phyloP scores from a whole-genome alignment of 2,113 vertebrate genomes.

The Sturnus vulgaris region DNA sequence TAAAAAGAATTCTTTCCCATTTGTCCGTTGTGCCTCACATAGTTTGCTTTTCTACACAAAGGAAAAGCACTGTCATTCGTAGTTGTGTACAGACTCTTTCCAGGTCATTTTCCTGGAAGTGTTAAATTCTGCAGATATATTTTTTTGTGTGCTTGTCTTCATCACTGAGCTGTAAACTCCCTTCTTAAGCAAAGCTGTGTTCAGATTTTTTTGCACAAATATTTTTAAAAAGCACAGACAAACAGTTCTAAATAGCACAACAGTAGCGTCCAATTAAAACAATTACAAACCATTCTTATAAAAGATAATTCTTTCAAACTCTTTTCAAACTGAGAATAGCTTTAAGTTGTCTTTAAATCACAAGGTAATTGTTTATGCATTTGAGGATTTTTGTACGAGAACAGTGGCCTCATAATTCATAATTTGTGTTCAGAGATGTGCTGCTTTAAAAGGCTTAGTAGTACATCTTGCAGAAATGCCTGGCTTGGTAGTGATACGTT shows the following conservation, averaged over 20 bases:
- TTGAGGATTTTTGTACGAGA: not conserved
- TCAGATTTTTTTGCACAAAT: not conserved
- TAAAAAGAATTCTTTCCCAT: not conserved
- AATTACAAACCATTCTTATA: constrained; percentile 7
- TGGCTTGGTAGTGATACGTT: not conserved
- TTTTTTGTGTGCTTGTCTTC: not conserved
- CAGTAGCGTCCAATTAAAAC: constrained; percentile 5
- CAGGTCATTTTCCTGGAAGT: not conserved
- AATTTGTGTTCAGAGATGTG: not conserved
- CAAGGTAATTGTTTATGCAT: constrained; percentile 15
- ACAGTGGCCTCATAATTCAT: not conserved
- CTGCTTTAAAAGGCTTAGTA: not conserved
- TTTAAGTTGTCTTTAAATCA: constrained; percentile 35
- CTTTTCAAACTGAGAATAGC: not conserved
- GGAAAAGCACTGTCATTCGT: not conserved
- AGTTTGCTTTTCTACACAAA: not conserved
- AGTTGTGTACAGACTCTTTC: not conserved
- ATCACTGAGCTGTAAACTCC: not conserved
- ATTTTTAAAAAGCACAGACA: not conserved
- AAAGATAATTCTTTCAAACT: not conserved
- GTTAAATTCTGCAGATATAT: not conserved
- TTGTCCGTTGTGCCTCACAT: not conserved
- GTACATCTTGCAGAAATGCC: not conserved
- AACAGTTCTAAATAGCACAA: not conserved
- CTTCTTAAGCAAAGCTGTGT: not conserved